These are phyloP conservation scores for Oncorhynchus tshawytscha DNA, from an alignment of 2,113 vertebrate species.

Conservation along the genomic window DNA sequence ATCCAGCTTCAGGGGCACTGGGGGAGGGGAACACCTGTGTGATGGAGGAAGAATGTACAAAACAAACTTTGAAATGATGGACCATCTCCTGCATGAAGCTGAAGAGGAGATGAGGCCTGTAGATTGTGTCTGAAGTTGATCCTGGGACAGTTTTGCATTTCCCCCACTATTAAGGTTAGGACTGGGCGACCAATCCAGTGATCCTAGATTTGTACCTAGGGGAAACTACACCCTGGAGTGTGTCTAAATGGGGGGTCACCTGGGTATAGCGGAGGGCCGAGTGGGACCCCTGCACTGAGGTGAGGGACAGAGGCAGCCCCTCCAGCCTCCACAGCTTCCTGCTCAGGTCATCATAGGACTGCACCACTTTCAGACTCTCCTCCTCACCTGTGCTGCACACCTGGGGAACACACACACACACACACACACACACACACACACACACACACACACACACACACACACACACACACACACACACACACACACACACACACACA, in stretches of 20 bases:
- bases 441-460: background rate
- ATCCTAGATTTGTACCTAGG: too few species aligned
- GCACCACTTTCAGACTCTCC: slow-evolving; percentile 75
- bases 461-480: background rate
- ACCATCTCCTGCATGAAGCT: too few species aligned
- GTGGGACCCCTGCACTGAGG: slow-evolving; percentile 89
- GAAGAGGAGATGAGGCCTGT: too few species aligned
- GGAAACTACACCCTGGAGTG: background rate
- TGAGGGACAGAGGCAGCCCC: slow-evolving; percentile 84
- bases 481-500: background rate
- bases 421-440: background rate
- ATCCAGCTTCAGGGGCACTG: slow-evolving; percentile 75
- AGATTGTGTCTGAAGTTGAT: too few species aligned
- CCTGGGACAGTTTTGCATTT: too few species aligned
- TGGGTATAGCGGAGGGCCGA: slow-evolving; percentile 89
- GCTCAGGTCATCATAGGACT: slow-evolving; percentile 92
- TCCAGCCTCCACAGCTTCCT: slow-evolving; percentile 88
- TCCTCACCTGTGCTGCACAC: slow-evolving; percentile 81
- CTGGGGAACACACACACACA: slow-evolving; percentile 38
- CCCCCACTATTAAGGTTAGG: too few species aligned
- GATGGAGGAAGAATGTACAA: background rate
- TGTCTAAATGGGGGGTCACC: slow-evolving; percentile 63
- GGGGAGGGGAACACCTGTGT: slow-evolving; percentile 86
- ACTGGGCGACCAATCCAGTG: too few species aligned
- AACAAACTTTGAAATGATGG: too few species aligned